Evolutionary conservation across 2,888 invertebrate genomes (phyloP), one percentile per base, ranked within the genome.

Genomic region (Axea sp.): DNA sequence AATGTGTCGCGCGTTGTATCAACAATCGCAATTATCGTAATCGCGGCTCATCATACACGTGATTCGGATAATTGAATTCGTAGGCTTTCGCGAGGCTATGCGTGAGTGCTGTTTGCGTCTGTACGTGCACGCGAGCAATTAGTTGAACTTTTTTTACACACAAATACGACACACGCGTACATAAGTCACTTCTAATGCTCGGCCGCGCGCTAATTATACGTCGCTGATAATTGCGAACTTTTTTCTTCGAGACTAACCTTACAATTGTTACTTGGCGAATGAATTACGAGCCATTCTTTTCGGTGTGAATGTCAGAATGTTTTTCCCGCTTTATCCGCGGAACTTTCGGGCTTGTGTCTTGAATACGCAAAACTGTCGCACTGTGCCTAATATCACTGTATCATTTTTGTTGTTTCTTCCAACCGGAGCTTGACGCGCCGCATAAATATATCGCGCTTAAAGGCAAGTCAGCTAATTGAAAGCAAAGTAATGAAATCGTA

Each of bases 61-160:
- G 53, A 62, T 71, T 64, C 41, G 28, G 30, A 28, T 47, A 71
- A 71, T 64, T 71, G 64, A 64, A 71, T 71, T 49, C 45, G 57
- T 4, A 14, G 31, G 64, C 33, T 3, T 35, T 55, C 51, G 47
- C 47, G 60, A 64, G 49, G 24, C 35, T 28, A 15, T 30, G 55
- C 62, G 71, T 62, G 69, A 8, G 22, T 28, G 28, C 8, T 49
- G 53, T 53, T 71, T 69, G 53, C 57, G 33, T 60, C 53, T 6
- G 45, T 47, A 30, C 55, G 47, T 26, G 69, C 69, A 60, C 43
- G 43, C 43, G 22, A 37, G 35, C 35, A 37, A 37, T 37, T 37
- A 43, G 43, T 14, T 43, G 4, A 7, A 28, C 28, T 43, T 43
- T 43, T 43, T 43, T 15, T 19, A n/a, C n/a, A n/a, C n/a, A 15